Base-by-base conservation (phyloP, 1,140 invertebrate genomes). In the Gryllus bimaculatus region DNA sequence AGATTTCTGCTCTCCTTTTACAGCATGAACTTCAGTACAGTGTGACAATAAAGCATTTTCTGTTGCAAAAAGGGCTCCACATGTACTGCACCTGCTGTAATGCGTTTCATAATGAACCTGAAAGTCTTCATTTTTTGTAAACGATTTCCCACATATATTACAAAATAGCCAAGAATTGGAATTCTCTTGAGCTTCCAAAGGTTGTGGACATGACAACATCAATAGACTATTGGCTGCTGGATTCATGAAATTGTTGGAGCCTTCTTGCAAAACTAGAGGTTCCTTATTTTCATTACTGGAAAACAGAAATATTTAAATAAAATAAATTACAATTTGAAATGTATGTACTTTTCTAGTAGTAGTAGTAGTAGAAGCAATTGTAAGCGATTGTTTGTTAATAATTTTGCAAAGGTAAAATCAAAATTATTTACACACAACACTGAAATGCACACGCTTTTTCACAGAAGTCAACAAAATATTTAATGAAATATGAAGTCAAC, bases 71-170 rank as follows among this genome's bases (percentile, higher is more conserved):
- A 85, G 85, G 39, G 86, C 78, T 47, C 83, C 85, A 82, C 89
- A 90, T 0, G 83, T 47, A 10, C 85, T 85, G 48, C 84, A 87
- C 79, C 86, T 86, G 54, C 82, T 86, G 81, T 89, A 89, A 76
- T 90, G 89, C 80, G 86, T 85, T 73, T 88, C 85, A 80, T 86
- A 89, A 81, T 90, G 88, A 8, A 82, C 81, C 47, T 86, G 84
- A 49, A 89, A 82, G 81, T 83, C 86, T 47, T 83, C 84, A n/a
- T 85, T 84, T 21, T 88, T 85, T 15, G 86, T 83, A 48, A 85
- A 85, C 13, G 86, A 85, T 82, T 89, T 88, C 21, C 87, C 86
- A 82, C 89, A 90, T 77, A 89, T 86, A 47, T 87, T 86, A 83
- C 89, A 90, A 76, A 87, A 82, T 21, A 84, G 87, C 79, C 79